Evolutionary conservation across 2,888 invertebrate genomes (phyloP).

Genomic region (Megaustenia siamemsis): DNA sequence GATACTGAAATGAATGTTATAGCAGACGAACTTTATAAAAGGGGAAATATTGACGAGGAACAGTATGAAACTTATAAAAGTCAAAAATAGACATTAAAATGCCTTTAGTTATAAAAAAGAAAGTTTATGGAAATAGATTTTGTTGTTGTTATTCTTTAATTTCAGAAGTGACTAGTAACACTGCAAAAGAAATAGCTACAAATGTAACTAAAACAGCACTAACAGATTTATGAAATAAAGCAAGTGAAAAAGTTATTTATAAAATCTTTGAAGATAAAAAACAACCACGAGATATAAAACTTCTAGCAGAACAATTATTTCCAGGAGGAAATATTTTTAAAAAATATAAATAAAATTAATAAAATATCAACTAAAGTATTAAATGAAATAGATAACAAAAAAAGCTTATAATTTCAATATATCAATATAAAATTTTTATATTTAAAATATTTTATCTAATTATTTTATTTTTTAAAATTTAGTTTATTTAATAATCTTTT

Average conservation of each 20-base stretch:
- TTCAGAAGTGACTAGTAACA: background rate
- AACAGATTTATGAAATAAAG: constrained; percentile 33
- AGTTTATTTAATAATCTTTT: background rate
- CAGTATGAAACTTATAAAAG: background rate
- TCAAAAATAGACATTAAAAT: background rate
- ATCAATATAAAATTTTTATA: background rate
- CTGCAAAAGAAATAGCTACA: constrained; percentile 7
- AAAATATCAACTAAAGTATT: too few species aligned
- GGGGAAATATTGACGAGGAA: background rate
- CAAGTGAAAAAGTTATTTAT: background rate
- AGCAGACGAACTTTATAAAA: background rate
- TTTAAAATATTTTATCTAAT: background rate
- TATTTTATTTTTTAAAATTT: constrained; percentile 11
- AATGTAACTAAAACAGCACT: background rate
- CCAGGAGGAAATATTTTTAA: background rate
- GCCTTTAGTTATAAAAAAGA: constrained; percentile 3
- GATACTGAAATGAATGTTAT: background rate
- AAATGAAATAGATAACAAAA: background rate
- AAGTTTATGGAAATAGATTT: background rate
- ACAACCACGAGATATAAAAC: background rate
- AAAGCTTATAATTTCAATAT: background rate
- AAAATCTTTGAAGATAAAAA: background rate
- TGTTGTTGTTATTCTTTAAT: background rate
- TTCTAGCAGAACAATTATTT: constrained; percentile 5
- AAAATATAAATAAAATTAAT: too few species aligned